phyloP scores from a whole-genome alignment of 2,888 invertebrate genomes.

The Torymus texanus region DNA sequence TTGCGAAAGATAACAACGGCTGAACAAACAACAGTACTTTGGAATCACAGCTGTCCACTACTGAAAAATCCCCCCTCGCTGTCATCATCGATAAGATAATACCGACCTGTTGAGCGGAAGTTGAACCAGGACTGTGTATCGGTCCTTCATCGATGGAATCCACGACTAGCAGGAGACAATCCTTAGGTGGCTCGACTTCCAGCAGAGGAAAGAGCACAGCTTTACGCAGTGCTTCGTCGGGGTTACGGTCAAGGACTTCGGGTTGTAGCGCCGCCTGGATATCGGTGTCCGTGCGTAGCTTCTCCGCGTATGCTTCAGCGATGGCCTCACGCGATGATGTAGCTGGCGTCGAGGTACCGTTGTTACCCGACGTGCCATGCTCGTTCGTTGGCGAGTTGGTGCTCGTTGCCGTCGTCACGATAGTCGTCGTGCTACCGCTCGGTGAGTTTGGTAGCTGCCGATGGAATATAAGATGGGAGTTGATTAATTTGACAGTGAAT shows the following conservation, averaged over 20 bases:
- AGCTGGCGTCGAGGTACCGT: constrained; percentile 73
- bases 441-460: constrained; percentile 62
- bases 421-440: constrained; percentile 68
- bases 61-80: too few species aligned
- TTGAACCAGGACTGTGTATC: constrained; percentile 60
- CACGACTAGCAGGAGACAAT: constrained; percentile 88
- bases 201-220: constrained; percentile 90
- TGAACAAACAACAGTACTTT: too few species aligned
- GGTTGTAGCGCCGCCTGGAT: constrained; percentile 88
- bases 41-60: too few species aligned
- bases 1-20: too few species aligned
- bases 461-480: background rate
- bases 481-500: too few species aligned
- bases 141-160: constrained; percentile 93
- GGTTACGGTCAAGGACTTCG: constrained; percentile 89
- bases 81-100: too few species aligned
- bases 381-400: constrained; percentile 67
- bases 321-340: constrained; percentile 80
- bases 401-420: constrained; percentile 76
- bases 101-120: constrained; percentile 34
- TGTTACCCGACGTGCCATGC: constrained; percentile 66
- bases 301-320: constrained; percentile 89
- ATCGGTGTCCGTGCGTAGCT: constrained; percentile 85
- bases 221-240: constrained; percentile 93
- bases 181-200: constrained; percentile 91